These are phyloP conservation scores for Etheostoma cragini DNA, from an alignment of 2,113 vertebrate genomes.

Conservation along the genomic window DNA sequence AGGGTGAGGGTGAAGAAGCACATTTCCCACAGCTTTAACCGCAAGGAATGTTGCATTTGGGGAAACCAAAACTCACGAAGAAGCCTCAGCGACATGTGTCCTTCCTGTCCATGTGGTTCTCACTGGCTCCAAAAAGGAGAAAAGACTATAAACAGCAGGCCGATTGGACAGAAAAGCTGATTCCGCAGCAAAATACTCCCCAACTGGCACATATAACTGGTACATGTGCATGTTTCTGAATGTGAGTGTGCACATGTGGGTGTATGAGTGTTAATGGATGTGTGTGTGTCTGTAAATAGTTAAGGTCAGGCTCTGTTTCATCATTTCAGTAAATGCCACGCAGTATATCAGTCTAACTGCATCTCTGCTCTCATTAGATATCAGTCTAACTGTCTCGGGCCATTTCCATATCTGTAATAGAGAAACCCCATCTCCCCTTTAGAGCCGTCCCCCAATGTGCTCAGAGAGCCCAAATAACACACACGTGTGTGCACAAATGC, in stretches of 20 bases:
- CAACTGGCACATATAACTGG: not conserved
- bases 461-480: constrained; percentile 50
- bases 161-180: constrained; percentile 15
- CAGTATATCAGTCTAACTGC: constrained; percentile 70
- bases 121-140: not conserved
- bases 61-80: not conserved
- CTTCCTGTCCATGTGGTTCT: constrained; percentile 12
- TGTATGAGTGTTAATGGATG: constrained; percentile 8
- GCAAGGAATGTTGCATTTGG: constrained; percentile 22
- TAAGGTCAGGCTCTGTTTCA: constrained; percentile 59
- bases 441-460: constrained; percentile 43
- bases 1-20: not conserved
- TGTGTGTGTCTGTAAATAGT: constrained; percentile 51
- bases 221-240: constrained; percentile 17
- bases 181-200: not conserved
- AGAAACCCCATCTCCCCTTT: constrained; percentile 63
- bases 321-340: constrained; percentile 74
- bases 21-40: constrained; percentile 27
- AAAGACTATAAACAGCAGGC: not conserved
- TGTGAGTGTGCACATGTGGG: not conserved
- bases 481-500: constrained; percentile 48
- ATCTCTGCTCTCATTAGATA: too few species aligned
- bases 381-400: constrained; percentile 64
- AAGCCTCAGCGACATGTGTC: constrained; percentile 13
- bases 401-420: constrained; percentile 76